Evolutionary conservation across 2,797 vertebrate genomes (phyloP).

Genomic region (Micromesistius poutassou): DNA sequence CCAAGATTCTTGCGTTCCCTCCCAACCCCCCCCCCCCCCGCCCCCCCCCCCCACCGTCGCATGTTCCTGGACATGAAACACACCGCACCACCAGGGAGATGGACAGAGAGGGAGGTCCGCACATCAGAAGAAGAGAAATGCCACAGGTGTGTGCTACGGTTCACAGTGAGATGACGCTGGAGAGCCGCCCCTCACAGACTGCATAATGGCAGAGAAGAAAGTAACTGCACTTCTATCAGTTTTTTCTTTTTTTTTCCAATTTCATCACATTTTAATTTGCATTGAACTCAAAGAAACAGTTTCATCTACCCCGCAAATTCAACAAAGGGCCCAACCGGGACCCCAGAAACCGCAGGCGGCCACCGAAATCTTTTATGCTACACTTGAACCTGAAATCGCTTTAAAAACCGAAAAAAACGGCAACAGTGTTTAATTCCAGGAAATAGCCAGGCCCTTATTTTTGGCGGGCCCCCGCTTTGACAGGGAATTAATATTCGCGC

Average conservation of each 20-base stretch:
- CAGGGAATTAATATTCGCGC: neutral
- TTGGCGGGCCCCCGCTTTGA: neutral
- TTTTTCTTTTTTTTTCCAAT: neutral
- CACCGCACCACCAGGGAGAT: neutral
- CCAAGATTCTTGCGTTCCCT: neutral
- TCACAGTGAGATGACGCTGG: neutral
- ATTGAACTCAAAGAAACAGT: neutral
- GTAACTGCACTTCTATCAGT: neutral
- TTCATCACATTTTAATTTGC: neutral
- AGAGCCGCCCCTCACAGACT: neutral
- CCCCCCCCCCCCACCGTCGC: neutral
- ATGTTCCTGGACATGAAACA: neutral
- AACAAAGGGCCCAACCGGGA: neutral
- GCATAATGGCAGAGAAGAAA: neutral
- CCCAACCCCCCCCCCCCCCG: neutral
- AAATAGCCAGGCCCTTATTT: neutral
- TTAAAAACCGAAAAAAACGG: neutral
- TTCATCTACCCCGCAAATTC: neutral
- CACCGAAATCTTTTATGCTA: neutral
- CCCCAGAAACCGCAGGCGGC: neutral
- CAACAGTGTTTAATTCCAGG: neutral
- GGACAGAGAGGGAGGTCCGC: neutral
- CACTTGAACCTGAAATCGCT: neutral
- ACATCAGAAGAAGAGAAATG: neutral
- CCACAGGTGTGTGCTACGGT: too few relatives aligned